Evolutionary conservation across 2,113 vertebrate genomes (phyloP), one percentile per base, ranked within the genome.

Genomic region (Microcebus tavaratra): DNA sequence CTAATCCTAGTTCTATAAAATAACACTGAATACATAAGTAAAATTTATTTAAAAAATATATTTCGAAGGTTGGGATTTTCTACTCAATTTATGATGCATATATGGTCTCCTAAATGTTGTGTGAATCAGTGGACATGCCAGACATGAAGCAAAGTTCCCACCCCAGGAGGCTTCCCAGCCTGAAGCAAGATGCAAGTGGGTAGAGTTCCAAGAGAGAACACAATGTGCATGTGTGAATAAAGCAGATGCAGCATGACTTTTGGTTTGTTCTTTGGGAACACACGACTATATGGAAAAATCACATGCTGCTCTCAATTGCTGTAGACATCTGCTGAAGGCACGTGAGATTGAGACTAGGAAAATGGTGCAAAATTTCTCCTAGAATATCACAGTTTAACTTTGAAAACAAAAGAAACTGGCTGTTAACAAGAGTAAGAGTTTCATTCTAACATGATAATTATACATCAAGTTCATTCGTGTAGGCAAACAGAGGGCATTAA

Each of bases 311-410:
- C 92, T 80, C 90, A 70, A 1, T 96, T 88, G 92, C 65, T 88
- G 65, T 39, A 65, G 96, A 97, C 96, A 97, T 98, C 97, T 98
- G 97, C 84, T 92, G n/a, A 67, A 90, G 82, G 90, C 97, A 97
- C 85, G 4, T 72, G 92, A 96, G 88, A 50, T 0, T 75, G 57
- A 84, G 59, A 50, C 65, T 29, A 57, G 53, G 88, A 72, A 57
- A 27, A 20, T 36, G n/a, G 45, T 83, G 42, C 50, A 90, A 29
- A 73, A 72, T 85, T 90, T 83, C 55, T 91, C 61, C 18, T 82
- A 63, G 76, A 88, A 92, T 85, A 70, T 70, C 12, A 10, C 34
- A 79, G 23, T 25, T 73, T 91, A 86, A 61, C 48, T 34, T 53
- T 72, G 61, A 72, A 76, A 75, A 83, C 23, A 83, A 70, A 36